phyloP scores from a whole-genome alignment of 2,888 invertebrate genomes.

The Neelides folsomi region DNA sequence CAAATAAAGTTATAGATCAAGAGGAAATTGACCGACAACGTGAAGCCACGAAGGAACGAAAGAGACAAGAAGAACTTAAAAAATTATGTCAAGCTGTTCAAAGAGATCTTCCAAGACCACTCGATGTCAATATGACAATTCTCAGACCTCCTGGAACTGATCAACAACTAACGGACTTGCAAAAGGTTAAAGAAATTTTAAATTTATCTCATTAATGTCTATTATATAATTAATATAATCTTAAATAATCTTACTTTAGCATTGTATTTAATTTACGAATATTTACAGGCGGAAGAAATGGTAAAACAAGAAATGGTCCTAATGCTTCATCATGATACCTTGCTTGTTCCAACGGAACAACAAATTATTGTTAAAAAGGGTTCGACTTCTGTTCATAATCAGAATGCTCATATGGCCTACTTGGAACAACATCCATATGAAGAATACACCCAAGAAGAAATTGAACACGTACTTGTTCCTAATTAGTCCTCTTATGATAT shows the following conservation, averaged over 20 bases:
- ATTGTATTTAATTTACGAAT: slow-evolving; percentile 6
- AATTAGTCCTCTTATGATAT: background rate
- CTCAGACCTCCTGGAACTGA: slow-evolving; percentile 62
- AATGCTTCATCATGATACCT: slow-evolving; percentile 81
- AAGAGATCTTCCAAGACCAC: slow-evolving; percentile 66
- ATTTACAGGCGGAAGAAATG: slow-evolving; percentile 69
- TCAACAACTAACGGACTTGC: slow-evolving; percentile 67
- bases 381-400: slow-evolving; percentile 34
- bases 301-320: slow-evolving; percentile 93
- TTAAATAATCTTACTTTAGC: background rate
- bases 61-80: slow-evolving; percentile 53
- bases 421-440: slow-evolving; percentile 77
- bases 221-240: background rate
- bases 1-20: slow-evolving; percentile 58
- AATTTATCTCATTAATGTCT: background rate
- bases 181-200: slow-evolving; percentile 44
- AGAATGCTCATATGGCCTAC: slow-evolving; percentile 62
- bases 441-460: slow-evolving; percentile 53
- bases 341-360: slow-evolving; percentile 53
- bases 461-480: slow-evolving; percentile 40
- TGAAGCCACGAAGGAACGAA: slow-evolving; percentile 54
- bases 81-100: slow-evolving; percentile 76
- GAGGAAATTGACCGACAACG: slow-evolving; percentile 64
- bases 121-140: slow-evolving; percentile 70
- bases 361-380: slow-evolving; percentile 31